phyloP scores from a whole-genome alignment of 2,113 vertebrate species.

The Callipepla californica region DNA sequence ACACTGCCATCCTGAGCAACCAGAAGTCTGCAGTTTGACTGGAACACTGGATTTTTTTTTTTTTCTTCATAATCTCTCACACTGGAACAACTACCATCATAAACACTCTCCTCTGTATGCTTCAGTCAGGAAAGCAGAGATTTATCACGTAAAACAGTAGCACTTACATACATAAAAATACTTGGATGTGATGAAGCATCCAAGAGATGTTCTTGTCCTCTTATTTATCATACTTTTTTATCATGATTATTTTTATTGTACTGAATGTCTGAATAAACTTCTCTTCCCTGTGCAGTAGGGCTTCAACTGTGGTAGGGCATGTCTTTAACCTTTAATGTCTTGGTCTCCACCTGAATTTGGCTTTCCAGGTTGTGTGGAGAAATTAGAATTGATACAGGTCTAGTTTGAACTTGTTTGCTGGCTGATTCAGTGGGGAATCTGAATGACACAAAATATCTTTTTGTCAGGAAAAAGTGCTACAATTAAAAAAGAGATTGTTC shows the following conservation, averaged over 20 bases:
- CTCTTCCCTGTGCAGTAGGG: background rate
- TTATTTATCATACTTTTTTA: background rate
- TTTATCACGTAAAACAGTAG: background rate
- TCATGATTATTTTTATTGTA: background rate
- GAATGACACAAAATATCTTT: background rate
- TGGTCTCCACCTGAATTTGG: background rate
- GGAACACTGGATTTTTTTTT: background rate
- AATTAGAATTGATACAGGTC: background rate
- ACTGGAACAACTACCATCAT: background rate
- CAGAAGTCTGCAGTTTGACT: background rate
- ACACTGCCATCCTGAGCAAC: background rate
- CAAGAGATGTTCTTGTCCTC: background rate
- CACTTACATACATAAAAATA: background rate
- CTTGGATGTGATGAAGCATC: background rate
- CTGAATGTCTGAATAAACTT: background rate
- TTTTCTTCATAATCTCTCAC: background rate
- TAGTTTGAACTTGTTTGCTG: background rate
- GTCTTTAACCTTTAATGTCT: background rate
- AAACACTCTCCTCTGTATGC: background rate
- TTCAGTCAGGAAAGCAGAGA: background rate
- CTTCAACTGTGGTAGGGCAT: background rate
- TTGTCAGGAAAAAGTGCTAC: background rate
- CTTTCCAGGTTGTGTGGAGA: background rate
- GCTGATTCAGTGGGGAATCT: background rate
- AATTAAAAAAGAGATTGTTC: background rate